These are phyloP conservation scores for Erpetoichthys calabaricus DNA, from an alignment of 2,797 vertebrate genomes.

Conservation along the genomic window DNA sequence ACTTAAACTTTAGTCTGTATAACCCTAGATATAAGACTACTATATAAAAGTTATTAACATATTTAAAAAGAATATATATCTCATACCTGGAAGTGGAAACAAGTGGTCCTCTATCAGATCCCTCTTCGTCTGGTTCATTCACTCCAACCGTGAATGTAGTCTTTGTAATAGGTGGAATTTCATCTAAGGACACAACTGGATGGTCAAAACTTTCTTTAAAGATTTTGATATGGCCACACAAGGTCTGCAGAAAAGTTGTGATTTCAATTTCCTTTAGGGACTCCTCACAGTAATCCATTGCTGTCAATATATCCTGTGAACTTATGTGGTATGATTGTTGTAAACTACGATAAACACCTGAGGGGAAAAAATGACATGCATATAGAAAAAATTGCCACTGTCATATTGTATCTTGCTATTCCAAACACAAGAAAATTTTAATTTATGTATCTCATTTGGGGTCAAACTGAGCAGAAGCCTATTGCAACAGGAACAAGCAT, in stretches of 20 bases:
- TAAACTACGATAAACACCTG: slow-evolving; percentile 83
- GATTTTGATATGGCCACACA: slow-evolving; percentile 72
- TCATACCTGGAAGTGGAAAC: slow-evolving; percentile 64
- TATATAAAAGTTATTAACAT: too few species aligned
- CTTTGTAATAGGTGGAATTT: slow-evolving; percentile 7
- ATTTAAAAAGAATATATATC: neutral
- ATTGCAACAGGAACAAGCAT: too few species aligned
- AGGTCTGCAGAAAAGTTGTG: slow-evolving; percentile 74
- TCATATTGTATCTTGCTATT: too few species aligned
- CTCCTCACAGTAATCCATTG: slow-evolving; percentile 94
- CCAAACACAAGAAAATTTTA: too few species aligned
- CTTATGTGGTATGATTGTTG: slow-evolving; percentile 74
- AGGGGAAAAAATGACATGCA: neutral
- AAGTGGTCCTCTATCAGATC: slow-evolving; percentile 34
- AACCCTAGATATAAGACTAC: too few species aligned
- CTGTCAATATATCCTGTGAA: slow-evolving; percentile 77
- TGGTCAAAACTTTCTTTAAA: slow-evolving; percentile 44
- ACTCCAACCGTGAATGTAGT: slow-evolving; percentile 54
- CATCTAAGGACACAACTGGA: neutral
- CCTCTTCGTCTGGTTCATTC: slow-evolving; percentile 54
- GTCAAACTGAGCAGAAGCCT: too few species aligned
- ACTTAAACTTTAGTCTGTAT: too few species aligned
- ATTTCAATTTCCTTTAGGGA: slow-evolving; percentile 90
- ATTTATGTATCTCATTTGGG: too few species aligned
- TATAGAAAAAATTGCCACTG: too few species aligned